Percentiles rank a stretch among this genome's conserved stretches.
phyloP scores from a whole-genome alignment of 2,113 vertebrate species.

The Antigone vipio region DNA sequence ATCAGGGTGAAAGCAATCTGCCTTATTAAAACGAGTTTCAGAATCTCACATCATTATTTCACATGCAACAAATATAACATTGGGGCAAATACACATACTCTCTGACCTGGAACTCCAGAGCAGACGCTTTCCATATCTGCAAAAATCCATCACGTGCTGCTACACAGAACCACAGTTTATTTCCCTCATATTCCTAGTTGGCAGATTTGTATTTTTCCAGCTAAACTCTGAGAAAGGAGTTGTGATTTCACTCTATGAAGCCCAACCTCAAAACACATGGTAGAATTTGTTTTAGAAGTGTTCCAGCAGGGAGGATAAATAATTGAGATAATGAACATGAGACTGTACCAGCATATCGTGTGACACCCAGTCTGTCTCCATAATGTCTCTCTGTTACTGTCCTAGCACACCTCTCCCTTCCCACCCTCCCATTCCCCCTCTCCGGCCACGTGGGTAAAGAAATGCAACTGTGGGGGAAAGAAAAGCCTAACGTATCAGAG shows the following conservation, averaged over 20 bases:
- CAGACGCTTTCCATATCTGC: conserved; percentile 34
- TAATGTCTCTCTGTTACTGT: neutral
- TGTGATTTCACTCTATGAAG: conserved; percentile 35
- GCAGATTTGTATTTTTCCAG: conserved; percentile 47
- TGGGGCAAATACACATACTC: neutral
- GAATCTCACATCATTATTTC: conserved; percentile 39
- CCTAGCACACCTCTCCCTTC: neutral
- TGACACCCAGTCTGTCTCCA: conserved; percentile 34
- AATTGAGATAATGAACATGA: conserved; percentile 34
- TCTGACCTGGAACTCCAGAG: conserved; percentile 24
- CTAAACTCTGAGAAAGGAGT: neutral
- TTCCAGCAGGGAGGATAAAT: conserved; percentile 53
- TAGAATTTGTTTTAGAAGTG: conserved; percentile 50
- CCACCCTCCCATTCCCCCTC: neutral
- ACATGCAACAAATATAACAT: neutral
- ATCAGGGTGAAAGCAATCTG: neutral
- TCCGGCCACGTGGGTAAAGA: neutral
- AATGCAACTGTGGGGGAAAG: neutral
- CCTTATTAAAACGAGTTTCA: neutral
- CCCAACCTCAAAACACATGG: conserved; percentile 64
- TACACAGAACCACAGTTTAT: conserved; percentile 27
- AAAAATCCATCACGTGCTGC: conserved; percentile 55
- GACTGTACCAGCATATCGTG: neutral
- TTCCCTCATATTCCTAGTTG: conserved; percentile 35
- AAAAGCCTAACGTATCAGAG: neutral